A percentile compares a stretch with the other conserved stretches of the same genome.
Evolutionary conservation across 2,797 vertebrate genomes (phyloP).

Genomic region (Pseudotriccus pelzelni): DNA sequence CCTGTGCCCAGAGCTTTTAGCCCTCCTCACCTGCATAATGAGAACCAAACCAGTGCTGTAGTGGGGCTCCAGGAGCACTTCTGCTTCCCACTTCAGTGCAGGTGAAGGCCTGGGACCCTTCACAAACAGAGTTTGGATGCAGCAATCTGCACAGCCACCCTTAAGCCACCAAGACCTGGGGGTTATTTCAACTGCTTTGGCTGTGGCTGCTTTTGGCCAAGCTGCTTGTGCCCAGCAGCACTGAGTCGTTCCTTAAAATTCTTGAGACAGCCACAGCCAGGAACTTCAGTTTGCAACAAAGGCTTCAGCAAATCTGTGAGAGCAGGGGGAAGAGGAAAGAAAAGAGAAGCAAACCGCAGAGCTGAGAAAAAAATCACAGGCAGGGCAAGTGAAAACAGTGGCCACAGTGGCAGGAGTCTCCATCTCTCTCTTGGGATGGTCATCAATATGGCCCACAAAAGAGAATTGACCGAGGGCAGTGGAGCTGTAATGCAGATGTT

Average conservation of each 20-base stretch:
- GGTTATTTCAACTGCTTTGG: not conserved
- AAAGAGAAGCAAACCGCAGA: not conserved
- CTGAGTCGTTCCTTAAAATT: not conserved
- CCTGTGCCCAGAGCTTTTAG: not conserved
- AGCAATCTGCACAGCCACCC: accelerated
- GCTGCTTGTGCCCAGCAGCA: not conserved
- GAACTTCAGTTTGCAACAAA: not conserved
- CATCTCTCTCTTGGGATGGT: not conserved
- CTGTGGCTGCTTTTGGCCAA: not conserved
- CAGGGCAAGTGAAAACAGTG: not conserved
- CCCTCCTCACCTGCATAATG: not conserved
- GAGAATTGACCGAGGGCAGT: not conserved
- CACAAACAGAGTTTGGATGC: not conserved
- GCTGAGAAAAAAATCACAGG: not conserved
- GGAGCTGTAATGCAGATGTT: not conserved
- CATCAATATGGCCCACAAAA: not conserved
- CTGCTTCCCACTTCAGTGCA: not conserved
- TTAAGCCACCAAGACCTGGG: not conserved
- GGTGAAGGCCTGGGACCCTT: not conserved
- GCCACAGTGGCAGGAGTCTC: not conserved
- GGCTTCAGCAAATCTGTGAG: not conserved
- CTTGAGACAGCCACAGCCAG: not conserved
- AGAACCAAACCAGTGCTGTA: not conserved
- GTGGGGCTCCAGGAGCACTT: not conserved
- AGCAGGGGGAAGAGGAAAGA: not conserved